These are phyloP conservation scores for Drosophila yooni DNA, from an alignment of 2,888 invertebrate genomes.

Conservation along the genomic window DNA sequence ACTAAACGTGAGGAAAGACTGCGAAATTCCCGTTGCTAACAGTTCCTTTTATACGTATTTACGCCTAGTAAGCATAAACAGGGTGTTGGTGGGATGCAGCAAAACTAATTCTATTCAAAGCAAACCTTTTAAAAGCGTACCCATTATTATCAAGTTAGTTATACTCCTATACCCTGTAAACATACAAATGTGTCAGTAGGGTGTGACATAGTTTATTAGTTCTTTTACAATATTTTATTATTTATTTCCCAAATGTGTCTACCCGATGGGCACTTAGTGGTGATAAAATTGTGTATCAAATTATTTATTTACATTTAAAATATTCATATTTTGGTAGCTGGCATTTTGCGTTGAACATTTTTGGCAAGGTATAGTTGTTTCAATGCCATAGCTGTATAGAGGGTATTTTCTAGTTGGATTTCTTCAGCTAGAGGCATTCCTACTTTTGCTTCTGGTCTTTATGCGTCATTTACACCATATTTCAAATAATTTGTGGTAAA, in stretches of 20 bases:
- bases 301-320: background rate
- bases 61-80: conserved; percentile 33
- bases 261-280: background rate
- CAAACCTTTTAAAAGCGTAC: conserved; percentile 39
- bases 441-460: conserved; percentile 49
- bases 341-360: background rate
- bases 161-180: conserved; percentile 10
- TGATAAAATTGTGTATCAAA: background rate
- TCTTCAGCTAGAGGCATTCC: background rate
- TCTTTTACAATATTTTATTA: background rate
- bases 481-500: conserved; percentile 70
- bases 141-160: conserved; percentile 49
- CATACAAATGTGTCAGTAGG: background rate
- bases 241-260: background rate
- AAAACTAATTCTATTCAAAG: background rate
- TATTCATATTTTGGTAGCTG: background rate
- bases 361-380: background rate
- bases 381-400: background rate
- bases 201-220: background rate
- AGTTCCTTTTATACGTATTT: conserved; percentile 51
- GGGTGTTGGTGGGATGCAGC: conserved; percentile 44
- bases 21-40: conserved; percentile 15
- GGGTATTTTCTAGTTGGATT: conserved; percentile 16
- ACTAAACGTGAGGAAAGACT: conserved; percentile 34
- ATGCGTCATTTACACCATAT: conserved; percentile 72